These are phyloP conservation scores for Avahi laniger DNA, from an alignment of 2,797 vertebrate species.

Conservation along the genomic window DNA sequence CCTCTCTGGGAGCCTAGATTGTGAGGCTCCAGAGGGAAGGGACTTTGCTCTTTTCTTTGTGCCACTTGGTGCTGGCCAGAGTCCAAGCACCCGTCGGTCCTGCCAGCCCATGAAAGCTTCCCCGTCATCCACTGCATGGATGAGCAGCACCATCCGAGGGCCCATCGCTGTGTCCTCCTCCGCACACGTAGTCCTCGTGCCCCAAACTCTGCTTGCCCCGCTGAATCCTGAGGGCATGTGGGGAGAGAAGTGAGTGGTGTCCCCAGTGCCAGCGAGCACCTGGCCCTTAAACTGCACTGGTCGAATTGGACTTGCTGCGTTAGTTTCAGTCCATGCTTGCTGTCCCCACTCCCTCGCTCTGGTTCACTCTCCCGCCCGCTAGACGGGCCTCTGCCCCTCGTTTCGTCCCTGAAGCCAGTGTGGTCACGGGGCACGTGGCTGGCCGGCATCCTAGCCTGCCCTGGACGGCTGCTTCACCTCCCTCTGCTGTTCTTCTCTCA, in stretches of 20 bases:
- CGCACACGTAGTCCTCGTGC: background rate
- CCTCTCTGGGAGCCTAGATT: too few relatives aligned
- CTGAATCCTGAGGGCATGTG: background rate
- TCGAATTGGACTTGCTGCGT: background rate
- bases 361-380: accelerated
- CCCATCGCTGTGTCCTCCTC: background rate
- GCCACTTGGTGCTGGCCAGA: background rate
- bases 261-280: background rate
- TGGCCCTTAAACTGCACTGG: background rate
- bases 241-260: background rate
- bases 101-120: background rate
- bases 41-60: background rate
- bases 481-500: too few relatives aligned
- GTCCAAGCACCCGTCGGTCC: accelerated
- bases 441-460: background rate
- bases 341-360: background rate
- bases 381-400: background rate
- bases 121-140: background rate
- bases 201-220: background rate
- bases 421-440: accelerated
- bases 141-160: background rate
- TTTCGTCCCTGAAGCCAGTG: background rate
- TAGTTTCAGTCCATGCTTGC: background rate
- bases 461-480: background rate
- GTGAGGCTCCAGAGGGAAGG: background rate